Percentiles rank a stretch among this genome's conserved stretches.
phyloP scores from a whole-genome alignment of 2,888 invertebrate genomes.

The Acronicta leporina region DNA sequence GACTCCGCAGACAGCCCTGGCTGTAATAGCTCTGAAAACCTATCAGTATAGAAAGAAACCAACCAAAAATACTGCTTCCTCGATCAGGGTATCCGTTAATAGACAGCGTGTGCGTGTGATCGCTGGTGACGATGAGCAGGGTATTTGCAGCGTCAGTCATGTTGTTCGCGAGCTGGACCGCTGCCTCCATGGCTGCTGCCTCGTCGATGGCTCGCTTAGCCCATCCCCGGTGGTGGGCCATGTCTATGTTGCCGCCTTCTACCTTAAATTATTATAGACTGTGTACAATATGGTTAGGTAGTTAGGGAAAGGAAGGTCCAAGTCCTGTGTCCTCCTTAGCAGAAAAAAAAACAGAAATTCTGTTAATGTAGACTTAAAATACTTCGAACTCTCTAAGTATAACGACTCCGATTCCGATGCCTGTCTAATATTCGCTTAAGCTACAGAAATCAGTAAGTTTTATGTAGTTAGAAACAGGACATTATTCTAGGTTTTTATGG shows the following conservation, averaged over 20 bases:
- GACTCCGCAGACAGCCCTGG: no score
- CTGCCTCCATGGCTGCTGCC: constrained; percentile 93
- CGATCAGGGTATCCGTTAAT: constrained; percentile 94
- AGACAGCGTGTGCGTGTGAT: constrained; percentile 94
- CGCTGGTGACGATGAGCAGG: constrained; percentile 95
- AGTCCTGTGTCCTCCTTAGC: no score
- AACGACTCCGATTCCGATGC: no score
- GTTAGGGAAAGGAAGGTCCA: no score
- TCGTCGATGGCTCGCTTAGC: constrained; percentile 94
- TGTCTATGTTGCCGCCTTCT: constrained; percentile 96
- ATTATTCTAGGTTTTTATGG: no score
- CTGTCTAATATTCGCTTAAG: no score
- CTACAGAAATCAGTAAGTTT: no score
- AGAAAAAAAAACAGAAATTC: no score
- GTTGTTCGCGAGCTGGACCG: constrained; percentile 91
- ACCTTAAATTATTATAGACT: constrained; percentile 83
- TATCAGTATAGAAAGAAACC: constrained; percentile 26
- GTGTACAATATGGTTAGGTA: not conserved
- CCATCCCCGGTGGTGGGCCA: constrained; percentile 95
- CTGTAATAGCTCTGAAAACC: not conserved
- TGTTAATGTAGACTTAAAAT: no score
- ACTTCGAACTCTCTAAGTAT: no score
- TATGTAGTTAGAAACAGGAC: no score
- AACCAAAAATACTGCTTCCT: constrained; percentile 92
- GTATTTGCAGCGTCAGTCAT: constrained; percentile 91